A percentile compares a stretch with the other conserved stretches of the same genome.
Conservation (phyloP, 1,140 invertebrate species). For the Stenopsyche tienmushanensis region DNA sequence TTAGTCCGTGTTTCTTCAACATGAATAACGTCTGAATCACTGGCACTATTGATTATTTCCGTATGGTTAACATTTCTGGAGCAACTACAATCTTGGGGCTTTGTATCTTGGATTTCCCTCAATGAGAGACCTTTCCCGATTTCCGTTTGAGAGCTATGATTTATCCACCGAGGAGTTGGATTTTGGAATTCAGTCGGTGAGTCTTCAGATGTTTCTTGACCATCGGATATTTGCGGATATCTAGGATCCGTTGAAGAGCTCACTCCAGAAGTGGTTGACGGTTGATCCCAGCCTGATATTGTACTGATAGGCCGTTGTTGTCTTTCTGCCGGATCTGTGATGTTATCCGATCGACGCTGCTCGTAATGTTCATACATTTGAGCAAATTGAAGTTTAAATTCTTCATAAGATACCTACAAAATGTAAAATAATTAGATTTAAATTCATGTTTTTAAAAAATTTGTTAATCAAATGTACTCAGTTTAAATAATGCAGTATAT, state of each 20-base stretch:
- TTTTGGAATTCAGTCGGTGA: slow-evolving; percentile 47
- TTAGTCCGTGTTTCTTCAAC: slow-evolving; percentile 49
- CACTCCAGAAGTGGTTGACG: slow-evolving; percentile 45
- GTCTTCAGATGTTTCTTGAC: slow-evolving; percentile 46
- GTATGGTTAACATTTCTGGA: slow-evolving; percentile 44
- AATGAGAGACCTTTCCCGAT: slow-evolving; percentile 53
- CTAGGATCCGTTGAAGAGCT: slow-evolving; percentile 42
- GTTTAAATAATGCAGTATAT: slow-evolving; percentile 34
- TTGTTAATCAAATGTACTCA: slow-evolving; percentile 13
- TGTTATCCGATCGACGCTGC: slow-evolving; percentile 87
- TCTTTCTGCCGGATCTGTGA: slow-evolving; percentile 88
- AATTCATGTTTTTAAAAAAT: slow-evolving; percentile 4
- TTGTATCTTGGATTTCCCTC: slow-evolving; percentile 51
- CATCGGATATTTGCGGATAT: slow-evolving; percentile 46
- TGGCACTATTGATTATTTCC: slow-evolving; percentile 29
- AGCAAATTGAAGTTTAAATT: slow-evolving; percentile 93
- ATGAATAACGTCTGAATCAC: slow-evolving; percentile 24
- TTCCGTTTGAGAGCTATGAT: slow-evolving; percentile 57
- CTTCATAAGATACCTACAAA: slow-evolving; percentile 87
- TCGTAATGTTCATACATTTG: slow-evolving; percentile 98
- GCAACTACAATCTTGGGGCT: slow-evolving; percentile 54
- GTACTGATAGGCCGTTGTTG: slow-evolving; percentile 93
- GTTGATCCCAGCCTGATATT: slow-evolving; percentile 90
- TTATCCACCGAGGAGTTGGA: slow-evolving; percentile 49
- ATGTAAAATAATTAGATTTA: slow-evolving; percentile 2